Conservation (phyloP, 2,797 vertebrate species). For the Psittacula echo region DNA sequence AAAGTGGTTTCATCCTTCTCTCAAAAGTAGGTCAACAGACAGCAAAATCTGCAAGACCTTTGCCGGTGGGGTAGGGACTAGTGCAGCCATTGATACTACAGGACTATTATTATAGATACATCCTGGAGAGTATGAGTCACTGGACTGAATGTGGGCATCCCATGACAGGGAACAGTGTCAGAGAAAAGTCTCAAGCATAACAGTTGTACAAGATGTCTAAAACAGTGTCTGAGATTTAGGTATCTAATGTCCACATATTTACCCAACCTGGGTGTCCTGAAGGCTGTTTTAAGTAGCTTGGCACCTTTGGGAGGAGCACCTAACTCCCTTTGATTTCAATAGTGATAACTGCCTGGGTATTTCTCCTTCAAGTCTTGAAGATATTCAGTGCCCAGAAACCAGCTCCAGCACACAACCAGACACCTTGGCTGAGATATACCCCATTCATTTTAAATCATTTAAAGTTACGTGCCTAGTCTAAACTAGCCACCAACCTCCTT, state of each 20-base stretch:
- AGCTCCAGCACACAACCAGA: not conserved
- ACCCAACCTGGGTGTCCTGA: not conserved
- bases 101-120: not conserved
- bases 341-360: not conserved
- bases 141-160: not conserved
- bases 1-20: not conserved
- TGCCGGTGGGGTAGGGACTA: not conserved
- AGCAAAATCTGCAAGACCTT: not conserved
- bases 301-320: not conserved
- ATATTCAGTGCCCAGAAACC: not conserved
- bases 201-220: not conserved
- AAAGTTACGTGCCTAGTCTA: not conserved
- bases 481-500: not conserved
- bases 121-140: not conserved
- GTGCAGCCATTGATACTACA: not conserved
- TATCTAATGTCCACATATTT: not conserved
- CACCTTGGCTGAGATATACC: not conserved
- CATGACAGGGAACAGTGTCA: not conserved
- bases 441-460: slow-evolving; percentile 28
- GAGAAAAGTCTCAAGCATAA: not conserved
- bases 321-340: not conserved
- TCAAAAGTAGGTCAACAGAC: not conserved
- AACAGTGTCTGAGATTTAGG: not conserved
- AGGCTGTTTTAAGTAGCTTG: not conserved
- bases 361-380: not conserved